Evolutionary conservation across 2,888 invertebrate genomes (phyloP).

Genomic region (Syritta pipiens): DNA sequence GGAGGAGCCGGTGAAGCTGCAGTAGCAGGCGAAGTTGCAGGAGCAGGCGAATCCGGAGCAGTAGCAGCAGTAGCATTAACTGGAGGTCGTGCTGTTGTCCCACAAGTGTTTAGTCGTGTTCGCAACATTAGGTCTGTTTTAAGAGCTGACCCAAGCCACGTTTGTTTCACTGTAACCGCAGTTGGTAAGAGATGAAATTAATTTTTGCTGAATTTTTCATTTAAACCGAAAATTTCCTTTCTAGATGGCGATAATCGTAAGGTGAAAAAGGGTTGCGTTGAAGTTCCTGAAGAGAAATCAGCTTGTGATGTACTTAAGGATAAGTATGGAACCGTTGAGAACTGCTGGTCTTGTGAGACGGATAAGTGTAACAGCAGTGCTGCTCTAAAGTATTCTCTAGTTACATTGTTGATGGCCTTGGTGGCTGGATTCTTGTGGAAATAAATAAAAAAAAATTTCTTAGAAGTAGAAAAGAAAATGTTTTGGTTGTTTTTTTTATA

Average conservation of each 20-base stretch:
- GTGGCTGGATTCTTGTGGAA: constrained; percentile 14
- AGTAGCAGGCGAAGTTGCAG: background rate
- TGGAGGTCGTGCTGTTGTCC: too few species aligned
- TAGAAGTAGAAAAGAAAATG: too few species aligned
- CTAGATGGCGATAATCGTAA: too few species aligned
- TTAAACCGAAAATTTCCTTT: too few species aligned
- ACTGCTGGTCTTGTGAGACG: constrained; percentile 11
- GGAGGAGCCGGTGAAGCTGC: background rate
- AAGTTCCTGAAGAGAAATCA: constrained; percentile 4
- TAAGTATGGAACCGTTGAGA: background rate
- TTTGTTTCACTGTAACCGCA: background rate
- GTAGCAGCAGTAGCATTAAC: too few species aligned
- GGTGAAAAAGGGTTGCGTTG: constrained; percentile 33
- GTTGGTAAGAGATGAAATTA: background rate
- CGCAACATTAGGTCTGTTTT: background rate
- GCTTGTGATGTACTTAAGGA: constrained; percentile 24
- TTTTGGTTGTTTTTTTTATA: too few species aligned
- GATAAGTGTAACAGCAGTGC: constrained; percentile 38
- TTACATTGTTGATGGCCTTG: constrained; percentile 3
- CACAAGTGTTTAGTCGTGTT: too few species aligned
- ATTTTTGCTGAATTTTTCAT: too few species aligned
- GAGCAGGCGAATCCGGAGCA: too few species aligned
- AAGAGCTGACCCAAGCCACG: background rate
- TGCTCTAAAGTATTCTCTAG: constrained; percentile 19
- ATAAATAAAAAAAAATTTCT: too few species aligned